phyloP scores from a whole-genome alignment of 2,888 invertebrate genomes.

The Drosophila mercatorum region DNA sequence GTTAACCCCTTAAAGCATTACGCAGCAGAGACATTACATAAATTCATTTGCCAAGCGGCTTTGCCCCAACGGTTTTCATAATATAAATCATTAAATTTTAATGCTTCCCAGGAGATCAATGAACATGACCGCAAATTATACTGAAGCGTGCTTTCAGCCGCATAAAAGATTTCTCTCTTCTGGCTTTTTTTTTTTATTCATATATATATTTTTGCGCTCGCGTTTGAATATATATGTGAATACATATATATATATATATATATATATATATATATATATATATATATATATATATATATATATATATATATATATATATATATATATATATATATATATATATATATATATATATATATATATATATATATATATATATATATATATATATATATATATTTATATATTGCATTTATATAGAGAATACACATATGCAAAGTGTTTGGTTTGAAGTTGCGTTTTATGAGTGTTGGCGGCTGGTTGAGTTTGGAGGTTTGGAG shows the following conservation, averaged over 20 bases:
- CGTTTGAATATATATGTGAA: slow-evolving; percentile 12
- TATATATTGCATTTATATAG: slow-evolving; percentile 54
- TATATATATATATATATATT: slow-evolving; percentile 49
- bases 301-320: neutral
- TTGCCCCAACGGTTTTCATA: slow-evolving; percentile 42
- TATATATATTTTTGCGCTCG: slow-evolving; percentile 16
- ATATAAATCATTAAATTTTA: slow-evolving; percentile 84
- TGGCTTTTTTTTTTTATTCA: neutral
- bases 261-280: slow-evolving; percentile 18
- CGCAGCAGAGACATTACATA: slow-evolving; percentile 68
- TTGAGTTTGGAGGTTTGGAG: neutral
- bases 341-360: slow-evolving; percentile 11
- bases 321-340: neutral
- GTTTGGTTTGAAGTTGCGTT: slow-evolving; percentile 69
- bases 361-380: neutral
- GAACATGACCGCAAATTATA: slow-evolving; percentile 83
- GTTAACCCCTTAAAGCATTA: slow-evolving; percentile 71
- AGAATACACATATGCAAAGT: slow-evolving; percentile 52
- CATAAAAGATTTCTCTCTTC: slow-evolving; percentile 66
- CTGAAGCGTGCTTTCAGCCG: slow-evolving; percentile 80
- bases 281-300: slow-evolving; percentile 25
- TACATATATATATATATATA: slow-evolving; percentile 1
- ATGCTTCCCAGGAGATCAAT: slow-evolving; percentile 83
- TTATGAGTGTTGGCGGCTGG: slow-evolving; percentile 23
- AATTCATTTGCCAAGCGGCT: slow-evolving; percentile 63